Base-by-base conservation (phyloP, 2,888 invertebrate species). In the Lypha dubia region DNA sequence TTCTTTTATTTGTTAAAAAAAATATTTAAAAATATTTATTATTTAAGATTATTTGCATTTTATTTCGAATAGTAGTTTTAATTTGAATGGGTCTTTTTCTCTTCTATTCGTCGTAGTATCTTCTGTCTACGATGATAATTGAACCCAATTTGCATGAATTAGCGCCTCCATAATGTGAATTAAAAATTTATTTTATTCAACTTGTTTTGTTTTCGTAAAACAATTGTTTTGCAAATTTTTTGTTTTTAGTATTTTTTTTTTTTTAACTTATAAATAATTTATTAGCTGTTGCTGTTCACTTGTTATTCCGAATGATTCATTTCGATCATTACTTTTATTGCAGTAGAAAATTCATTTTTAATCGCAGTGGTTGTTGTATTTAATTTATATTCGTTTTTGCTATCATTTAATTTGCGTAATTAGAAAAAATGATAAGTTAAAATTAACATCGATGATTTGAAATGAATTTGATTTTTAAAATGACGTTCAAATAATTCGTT, bases 81-180 rank as follows among this genome's bases (percentile, higher is more conserved):
- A 38, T 24, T 74, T 63, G 62, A 28, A 20, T 6, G 28, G 22
- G 6, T 7, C 28, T 13, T 28, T 32, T n/a, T 13, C 17, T 58
- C 17, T 44, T 62, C 44, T 28, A 4, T 28, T 28, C 68, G 17
- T 44, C n/a, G n/a, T n/a, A n/a, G n/a, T 38, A 13, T 67, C 22
- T 60, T 28, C 32, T 60, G 68, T 68, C 68, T 74, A 53, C 35
- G 46, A 63, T 28, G 56, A 62, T 88, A 88, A 89, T 88, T 89
- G 85, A 88, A 87, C 85, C 84, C 87, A 89, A 89, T 89, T 89
- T 88, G 87, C 89, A 89, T 88, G 87, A 86, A 88, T 88, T 88
- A 88, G 87, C 86, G 87, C 83, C 84, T 81, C 51, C n/a, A 63
- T 77, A 81, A 84, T 74, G n/a, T 32, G 62, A 81, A 70, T 74